Percentiles rank a stretch among this genome's conserved stretches.
phyloP scores from a whole-genome alignment of 35 echinoderm and acorn worm genomes.

The Amphiura filiformis region DNA sequence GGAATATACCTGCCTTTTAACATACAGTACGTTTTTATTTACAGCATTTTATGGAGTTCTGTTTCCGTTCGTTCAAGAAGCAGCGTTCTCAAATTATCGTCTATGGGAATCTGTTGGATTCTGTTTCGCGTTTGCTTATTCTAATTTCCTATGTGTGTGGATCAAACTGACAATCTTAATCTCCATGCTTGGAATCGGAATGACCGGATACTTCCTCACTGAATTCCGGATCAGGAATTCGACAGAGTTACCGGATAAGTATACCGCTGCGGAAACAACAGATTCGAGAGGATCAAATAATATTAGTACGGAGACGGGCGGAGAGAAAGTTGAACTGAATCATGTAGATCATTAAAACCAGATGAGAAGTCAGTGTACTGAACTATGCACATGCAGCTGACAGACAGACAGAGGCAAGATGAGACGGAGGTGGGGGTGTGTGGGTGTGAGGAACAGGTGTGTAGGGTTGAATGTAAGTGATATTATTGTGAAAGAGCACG shows the following conservation, averaged over 20 bases:
- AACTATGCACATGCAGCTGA: too few species aligned
- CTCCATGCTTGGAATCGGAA: slow-evolving; percentile 40
- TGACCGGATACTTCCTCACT: slow-evolving; percentile 44
- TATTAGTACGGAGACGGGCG: background rate
- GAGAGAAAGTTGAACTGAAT: too few species aligned
- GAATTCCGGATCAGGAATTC: slow-evolving; percentile 15
- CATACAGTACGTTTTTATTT: background rate
- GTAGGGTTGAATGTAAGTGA: too few species aligned
- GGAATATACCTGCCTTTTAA: background rate
- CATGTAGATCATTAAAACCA: too few species aligned
- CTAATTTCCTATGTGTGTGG: slow-evolving; percentile 92
- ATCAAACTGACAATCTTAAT: slow-evolving; percentile 76
- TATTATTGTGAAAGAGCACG: too few species aligned
- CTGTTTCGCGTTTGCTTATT: slow-evolving; percentile 82
- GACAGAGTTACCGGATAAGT: background rate
- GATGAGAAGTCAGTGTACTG: too few species aligned
- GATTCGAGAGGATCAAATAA: background rate
- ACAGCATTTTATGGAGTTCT: slow-evolving; percentile 70
- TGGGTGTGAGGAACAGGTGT: too few species aligned
- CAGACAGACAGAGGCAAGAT: too few species aligned
- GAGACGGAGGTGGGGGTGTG: too few species aligned
- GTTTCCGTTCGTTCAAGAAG: slow-evolving; percentile 57
- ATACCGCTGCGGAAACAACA: background rate
- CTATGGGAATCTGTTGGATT: slow-evolving; percentile 94
- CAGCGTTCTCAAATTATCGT: slow-evolving; percentile 89